Evolutionary conservation across 2,797 vertebrate species (phyloP).

Genomic region (Amphiprion clarkii): DNA sequence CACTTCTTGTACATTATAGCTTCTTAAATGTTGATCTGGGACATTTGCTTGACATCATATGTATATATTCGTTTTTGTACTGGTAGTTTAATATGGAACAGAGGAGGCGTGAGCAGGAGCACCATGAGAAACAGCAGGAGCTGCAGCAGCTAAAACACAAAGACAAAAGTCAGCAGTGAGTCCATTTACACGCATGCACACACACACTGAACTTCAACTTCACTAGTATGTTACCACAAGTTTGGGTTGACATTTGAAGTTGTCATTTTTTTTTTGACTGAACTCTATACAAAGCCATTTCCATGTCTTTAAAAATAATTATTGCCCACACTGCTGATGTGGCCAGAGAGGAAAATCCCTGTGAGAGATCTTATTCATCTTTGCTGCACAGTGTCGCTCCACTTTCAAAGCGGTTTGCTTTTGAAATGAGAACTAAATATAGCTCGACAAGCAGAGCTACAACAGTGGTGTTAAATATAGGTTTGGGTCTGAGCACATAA

Average conservation of each 20-base stretch:
- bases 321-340: constrained; percentile 21
- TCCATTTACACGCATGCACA: constrained; percentile 9
- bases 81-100: constrained; percentile 84
- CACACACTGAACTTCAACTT: background rate
- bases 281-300: constrained; percentile 2
- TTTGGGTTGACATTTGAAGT: background rate
- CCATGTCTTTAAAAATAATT: constrained; percentile 27
- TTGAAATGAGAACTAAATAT: constrained; percentile 70
- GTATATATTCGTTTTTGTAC: constrained; percentile 13
- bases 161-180: constrained; percentile 89
- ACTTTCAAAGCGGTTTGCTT: constrained; percentile 50
- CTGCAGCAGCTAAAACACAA: constrained; percentile 87
- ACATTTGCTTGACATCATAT: background rate
- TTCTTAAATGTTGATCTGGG: background rate
- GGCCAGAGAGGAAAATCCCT: constrained; percentile 57
- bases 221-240: constrained; percentile 26
- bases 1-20: background rate
- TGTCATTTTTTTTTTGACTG: background rate
- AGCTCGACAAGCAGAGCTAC: constrained; percentile 51
- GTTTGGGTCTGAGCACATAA: constrained; percentile 53
- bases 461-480: constrained; percentile 74
- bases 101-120: constrained; percentile 83
- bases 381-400: constrained; percentile 27
- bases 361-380: constrained; percentile 21
- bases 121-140: constrained; percentile 86